Evolutionary conservation across 2,797 vertebrate species (phyloP), one percentile per base, ranked within the genome.

Genomic region (Gastrophryne carolinensis): DNA sequence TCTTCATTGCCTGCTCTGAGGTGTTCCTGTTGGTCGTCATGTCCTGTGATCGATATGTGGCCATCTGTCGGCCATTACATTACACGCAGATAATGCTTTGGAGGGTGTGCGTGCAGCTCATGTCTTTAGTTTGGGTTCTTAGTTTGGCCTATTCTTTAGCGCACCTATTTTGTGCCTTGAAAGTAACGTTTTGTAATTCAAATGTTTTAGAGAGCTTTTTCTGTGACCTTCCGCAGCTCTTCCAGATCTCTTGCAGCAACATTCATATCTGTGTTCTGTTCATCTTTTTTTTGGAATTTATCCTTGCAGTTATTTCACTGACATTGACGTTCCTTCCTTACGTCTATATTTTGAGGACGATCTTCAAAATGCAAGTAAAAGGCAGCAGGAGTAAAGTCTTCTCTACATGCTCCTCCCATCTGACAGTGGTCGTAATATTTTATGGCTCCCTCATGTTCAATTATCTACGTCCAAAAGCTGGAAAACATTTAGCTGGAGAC

Each of bases 361-460:
- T 58, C 3, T 4, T 70, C 2, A 53, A 29, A 6, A 58, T 70
- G 9, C 29, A 10, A 56, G 15, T 69, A 78, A 1, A 44, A n/a
- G 24, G 44, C 6, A 44, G 11, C 13, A 63, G 60, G 9, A 8
- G 4, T 10, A 63, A 63, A 27, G 37, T 37, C 12, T 63, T 44
- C 37, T 44, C 60, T 15, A 63, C 60, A 1, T 63, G 60, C 10
- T 15, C 24, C 3, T 63, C 37, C 15, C 86, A 89, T 60, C 78
- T 89, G 0, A 77, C 83, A 5, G 84, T 87, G 26, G 84, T 86
- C 41, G 82, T 79, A 29, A 80, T 86, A 29, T 88, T 87, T 77
- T 89, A 84, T 17, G 87, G 86, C 0, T 80, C 86, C 26, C 83
- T 84, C 0, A 80, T 89, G n/a, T 86, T 89, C 70, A 87, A 87